Conservation (phyloP, 2,888 invertebrate genomes). For the Liopterus haemorrhoidalis region DNA sequence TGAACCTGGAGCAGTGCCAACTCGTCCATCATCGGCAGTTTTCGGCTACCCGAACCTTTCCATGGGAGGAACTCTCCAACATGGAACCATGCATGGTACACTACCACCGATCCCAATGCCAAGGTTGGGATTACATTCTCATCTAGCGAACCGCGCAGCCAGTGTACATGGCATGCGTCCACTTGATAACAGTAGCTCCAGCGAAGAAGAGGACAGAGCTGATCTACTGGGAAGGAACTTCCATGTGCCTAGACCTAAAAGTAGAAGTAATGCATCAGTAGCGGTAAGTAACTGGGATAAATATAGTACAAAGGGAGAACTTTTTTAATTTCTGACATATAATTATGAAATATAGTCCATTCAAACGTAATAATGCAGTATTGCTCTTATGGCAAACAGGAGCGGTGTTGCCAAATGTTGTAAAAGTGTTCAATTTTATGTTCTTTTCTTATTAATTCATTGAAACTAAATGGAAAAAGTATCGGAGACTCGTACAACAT, state of each 20-base stretch:
- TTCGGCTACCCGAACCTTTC: constrained; percentile 67
- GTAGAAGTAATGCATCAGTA: constrained; percentile 62
- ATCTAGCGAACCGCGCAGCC: constrained; percentile 39
- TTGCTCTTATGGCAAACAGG: constrained; percentile 41
- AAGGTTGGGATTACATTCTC: constrained; percentile 50
- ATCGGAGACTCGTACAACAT: no score
- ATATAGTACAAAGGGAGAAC: no score
- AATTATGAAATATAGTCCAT: constrained; percentile 2
- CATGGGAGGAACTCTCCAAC: constrained; percentile 47
- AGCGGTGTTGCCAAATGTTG: no score
- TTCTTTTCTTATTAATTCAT: no score
- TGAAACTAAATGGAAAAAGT: no score
- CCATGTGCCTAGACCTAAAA: constrained; percentile 77
- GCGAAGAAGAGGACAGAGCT: constrained; percentile 66
- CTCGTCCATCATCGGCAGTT: constrained; percentile 76
- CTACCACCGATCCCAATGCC: constrained; percentile 70
- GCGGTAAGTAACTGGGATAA: constrained; percentile 53
- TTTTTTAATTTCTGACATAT: no score
- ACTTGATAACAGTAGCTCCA: constrained; percentile 53
- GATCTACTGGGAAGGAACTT: constrained; percentile 67
- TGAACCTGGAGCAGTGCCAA: constrained; percentile 64
- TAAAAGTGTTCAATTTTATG: no score
- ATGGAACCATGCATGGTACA: constrained; percentile 48
- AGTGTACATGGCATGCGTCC: constrained; percentile 41
- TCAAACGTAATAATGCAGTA: no score